A percentile compares a stretch with the other conserved stretches of the same genome.
phyloP scores from a whole-genome alignment of 2,113 vertebrate genomes.

The Aptenodytes patagonicus region DNA sequence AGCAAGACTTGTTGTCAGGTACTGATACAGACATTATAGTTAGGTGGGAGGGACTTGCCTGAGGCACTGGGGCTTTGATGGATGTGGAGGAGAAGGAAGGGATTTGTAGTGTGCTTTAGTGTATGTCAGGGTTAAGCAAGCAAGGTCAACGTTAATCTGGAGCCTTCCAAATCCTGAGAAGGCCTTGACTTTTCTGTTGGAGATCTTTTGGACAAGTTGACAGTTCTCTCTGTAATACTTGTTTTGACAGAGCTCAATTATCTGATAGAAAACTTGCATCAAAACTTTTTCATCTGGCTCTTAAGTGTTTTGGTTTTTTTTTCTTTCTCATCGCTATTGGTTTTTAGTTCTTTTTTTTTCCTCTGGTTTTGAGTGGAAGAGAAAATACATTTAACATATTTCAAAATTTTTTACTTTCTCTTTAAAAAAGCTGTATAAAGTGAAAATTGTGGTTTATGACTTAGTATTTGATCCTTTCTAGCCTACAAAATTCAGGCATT shows the following conservation, averaged over 20 bases:
- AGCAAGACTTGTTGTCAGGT: neutral
- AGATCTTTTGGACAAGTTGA: neutral
- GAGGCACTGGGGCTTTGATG: neutral
- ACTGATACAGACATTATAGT: neutral
- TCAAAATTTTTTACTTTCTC: neutral
- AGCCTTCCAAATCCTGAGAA: neutral
- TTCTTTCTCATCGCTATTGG: neutral
- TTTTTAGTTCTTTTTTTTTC: neutral
- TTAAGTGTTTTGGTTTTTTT: neutral
- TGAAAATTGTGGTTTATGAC: neutral
- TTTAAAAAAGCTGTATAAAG: neutral
- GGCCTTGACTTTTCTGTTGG: neutral
- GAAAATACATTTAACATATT: neutral
- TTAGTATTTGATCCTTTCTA: neutral
- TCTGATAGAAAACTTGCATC: neutral
- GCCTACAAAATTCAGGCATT: neutral
- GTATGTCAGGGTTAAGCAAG: neutral
- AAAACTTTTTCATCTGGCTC: neutral
- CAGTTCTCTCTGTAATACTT: neutral
- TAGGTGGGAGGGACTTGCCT: neutral
- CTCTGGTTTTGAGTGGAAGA: neutral
- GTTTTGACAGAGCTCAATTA: neutral
- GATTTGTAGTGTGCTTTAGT: neutral
- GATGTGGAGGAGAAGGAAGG: neutral
- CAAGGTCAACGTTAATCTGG: neutral